A percentile compares a stretch with the other conserved stretches of the same genome.
Evolutionary conservation across 2,888 invertebrate species (phyloP).

Genomic region (Odontothrips loti): DNA sequence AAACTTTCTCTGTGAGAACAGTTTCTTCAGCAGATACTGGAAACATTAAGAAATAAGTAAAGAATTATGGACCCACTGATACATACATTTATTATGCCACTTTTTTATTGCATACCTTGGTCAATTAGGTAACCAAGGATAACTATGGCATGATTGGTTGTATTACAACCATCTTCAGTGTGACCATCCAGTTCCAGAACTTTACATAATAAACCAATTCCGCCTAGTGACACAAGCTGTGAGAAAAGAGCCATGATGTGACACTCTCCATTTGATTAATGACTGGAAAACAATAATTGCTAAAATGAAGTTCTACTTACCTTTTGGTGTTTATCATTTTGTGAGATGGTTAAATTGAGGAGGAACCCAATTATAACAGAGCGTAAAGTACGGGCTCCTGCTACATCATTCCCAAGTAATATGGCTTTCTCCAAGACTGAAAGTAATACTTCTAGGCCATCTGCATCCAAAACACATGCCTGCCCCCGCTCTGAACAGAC

Average conservation of each 20-base stretch:
- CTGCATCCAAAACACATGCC: slow-evolving; percentile 44
- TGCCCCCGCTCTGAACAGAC: slow-evolving; percentile 43
- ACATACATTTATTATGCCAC: neutral
- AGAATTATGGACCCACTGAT: slow-evolving; percentile 7
- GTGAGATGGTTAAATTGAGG: slow-evolving; percentile 73
- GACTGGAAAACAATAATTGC: neutral
- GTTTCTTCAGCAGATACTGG: slow-evolving; percentile 35
- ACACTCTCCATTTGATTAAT: neutral
- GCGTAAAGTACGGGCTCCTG: slow-evolving; percentile 53
- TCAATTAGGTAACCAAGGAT: slow-evolving; percentile 53
- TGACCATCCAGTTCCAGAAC: slow-evolving; percentile 48
- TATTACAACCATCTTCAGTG: slow-evolving; percentile 47
- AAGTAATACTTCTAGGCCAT: slow-evolving; percentile 51
- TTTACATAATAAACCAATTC: slow-evolving; percentile 50
- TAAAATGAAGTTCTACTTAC: slow-evolving; percentile 37
- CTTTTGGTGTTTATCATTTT: slow-evolving; percentile 60
- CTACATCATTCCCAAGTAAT: slow-evolving; percentile 42
- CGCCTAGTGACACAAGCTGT: slow-evolving; percentile 49
- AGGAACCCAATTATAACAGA: slow-evolving; percentile 69
- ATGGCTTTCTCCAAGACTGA: slow-evolving; percentile 45
- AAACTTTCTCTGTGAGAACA: slow-evolving; percentile 39
- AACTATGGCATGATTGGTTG: slow-evolving; percentile 51
- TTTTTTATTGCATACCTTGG: slow-evolving; percentile 49
- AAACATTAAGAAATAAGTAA: slow-evolving; percentile 21
- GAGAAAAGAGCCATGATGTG: slow-evolving; percentile 25